Evolutionary conservation across 92 coral and sea anemone species (phyloP), one percentile per base, ranked within the genome.

Genomic region (Ricordea florida): DNA sequence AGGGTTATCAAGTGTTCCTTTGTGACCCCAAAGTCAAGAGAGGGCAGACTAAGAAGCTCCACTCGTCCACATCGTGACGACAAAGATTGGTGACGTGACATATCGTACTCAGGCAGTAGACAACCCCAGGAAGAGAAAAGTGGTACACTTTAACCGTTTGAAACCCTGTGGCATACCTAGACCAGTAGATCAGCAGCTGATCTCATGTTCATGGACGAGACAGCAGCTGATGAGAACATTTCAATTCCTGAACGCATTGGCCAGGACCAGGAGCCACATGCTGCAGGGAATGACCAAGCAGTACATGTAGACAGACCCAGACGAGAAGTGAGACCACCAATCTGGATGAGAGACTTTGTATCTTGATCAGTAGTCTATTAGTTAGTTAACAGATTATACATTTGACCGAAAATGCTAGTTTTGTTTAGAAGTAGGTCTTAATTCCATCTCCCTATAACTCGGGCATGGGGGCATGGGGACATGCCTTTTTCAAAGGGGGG

Each of bases 91-190:
- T 21, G 63, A 59, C 16, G 18, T 30, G n/a, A 74, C 48, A 3
- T 62, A 62, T 15, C 35, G 48, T 11, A 61, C 62, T 27, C 34
- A 44, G 33, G 45, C 10, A 1, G 50, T 37, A 17, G 81, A 53
- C 10, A 23, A 60, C 10, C 60, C 59, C 57, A 46, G 60, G 28
- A 60, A 49, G 17, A 5, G 28, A 4, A 38, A 62, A 51, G 45
- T 74, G 8, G 62, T 74, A 17, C 81, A 74, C 25, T 74, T 62
- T 1, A 74, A 74, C 27, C 71, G 79, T 14, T 20, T 72, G 5
- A 57, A 72, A 36, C 46, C 24, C 11, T 57, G 55, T 27, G 6
- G 25, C 3, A 55, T 22, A 6, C 69, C 36, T 1, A 2, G 16
- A 13, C 52, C 5, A 10, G 20, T 10, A 2, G 74, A 67, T 4